Conservation (phyloP, 2,113 vertebrate species). For the Fukomys damarensis region DNA sequence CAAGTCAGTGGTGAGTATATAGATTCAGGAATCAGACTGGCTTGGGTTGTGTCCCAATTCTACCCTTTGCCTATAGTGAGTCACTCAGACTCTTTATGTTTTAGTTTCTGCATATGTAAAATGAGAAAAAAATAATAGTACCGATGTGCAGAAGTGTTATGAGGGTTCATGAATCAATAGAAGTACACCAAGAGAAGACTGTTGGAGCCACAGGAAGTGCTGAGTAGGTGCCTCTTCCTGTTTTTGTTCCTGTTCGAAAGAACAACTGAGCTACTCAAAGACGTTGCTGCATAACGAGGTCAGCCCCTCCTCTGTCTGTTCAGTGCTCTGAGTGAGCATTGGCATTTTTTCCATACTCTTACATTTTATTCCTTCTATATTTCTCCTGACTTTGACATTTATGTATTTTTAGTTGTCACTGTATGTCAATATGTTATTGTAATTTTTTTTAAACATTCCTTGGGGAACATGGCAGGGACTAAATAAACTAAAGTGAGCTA, state of each 20-base stretch:
- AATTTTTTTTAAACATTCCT: neutral
- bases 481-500: slow-evolving; percentile 11
- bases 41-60: neutral
- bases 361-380: neutral
- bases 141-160: neutral
- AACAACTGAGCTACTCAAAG: accelerated
- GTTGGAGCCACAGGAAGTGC: neutral
- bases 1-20: neutral
- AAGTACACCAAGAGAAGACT: neutral
- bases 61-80: neutral
- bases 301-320: neutral
- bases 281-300: neutral
- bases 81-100: neutral
- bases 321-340: neutral
- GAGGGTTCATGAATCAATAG: neutral
- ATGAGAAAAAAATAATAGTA: neutral
- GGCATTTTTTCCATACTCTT: neutral
- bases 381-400: neutral
- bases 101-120: neutral
- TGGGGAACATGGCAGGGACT: neutral
- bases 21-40: neutral
- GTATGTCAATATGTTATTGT: neutral
- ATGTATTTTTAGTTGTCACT: slow-evolving; percentile 39
- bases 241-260: neutral
- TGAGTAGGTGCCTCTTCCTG: neutral